phyloP scores from a whole-genome alignment of 2,797 vertebrate genomes.

The Catamblyrhynchus diadema region DNA sequence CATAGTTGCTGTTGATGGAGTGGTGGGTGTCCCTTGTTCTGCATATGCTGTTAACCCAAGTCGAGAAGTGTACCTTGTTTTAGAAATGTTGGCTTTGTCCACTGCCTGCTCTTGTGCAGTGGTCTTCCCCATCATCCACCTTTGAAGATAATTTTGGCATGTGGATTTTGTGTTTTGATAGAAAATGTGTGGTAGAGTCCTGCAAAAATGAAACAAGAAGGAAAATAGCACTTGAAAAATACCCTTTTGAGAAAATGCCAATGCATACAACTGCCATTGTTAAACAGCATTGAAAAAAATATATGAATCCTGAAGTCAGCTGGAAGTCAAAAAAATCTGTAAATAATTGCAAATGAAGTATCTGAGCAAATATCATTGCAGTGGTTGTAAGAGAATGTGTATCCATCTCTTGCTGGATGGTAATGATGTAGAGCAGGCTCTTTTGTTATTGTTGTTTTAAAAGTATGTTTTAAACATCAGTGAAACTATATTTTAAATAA shows the following conservation, averaged over 20 bases:
- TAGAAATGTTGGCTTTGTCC: not conserved
- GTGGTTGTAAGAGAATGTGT: not conserved
- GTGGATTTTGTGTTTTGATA: not conserved
- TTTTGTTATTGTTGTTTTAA: not conserved
- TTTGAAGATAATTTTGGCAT: not conserved
- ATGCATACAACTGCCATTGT: not conserved
- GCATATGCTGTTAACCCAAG: rapidly evolving
- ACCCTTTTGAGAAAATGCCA: not conserved
- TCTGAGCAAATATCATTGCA: not conserved
- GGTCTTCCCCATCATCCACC: rapidly evolving
- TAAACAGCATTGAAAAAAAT: not conserved
- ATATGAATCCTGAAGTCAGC: not conserved
- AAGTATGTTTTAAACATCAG: not conserved
- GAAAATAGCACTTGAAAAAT: not conserved
- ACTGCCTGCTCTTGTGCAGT: rapidly evolving
- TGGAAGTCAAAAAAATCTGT: not conserved
- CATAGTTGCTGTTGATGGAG: not conserved
- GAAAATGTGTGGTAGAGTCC: not conserved
- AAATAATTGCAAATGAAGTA: not conserved
- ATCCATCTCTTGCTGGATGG: not conserved
- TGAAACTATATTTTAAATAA: not conserved
- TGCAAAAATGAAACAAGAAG: not conserved
- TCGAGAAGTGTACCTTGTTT: rapidly evolving
- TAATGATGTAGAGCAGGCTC: not conserved
- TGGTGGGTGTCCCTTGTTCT: not conserved